A percentile compares a stretch with the other conserved stretches of the same genome.
Conservation (phyloP, 2,888 invertebrate species). For the Microplitis deprimator region DNA sequence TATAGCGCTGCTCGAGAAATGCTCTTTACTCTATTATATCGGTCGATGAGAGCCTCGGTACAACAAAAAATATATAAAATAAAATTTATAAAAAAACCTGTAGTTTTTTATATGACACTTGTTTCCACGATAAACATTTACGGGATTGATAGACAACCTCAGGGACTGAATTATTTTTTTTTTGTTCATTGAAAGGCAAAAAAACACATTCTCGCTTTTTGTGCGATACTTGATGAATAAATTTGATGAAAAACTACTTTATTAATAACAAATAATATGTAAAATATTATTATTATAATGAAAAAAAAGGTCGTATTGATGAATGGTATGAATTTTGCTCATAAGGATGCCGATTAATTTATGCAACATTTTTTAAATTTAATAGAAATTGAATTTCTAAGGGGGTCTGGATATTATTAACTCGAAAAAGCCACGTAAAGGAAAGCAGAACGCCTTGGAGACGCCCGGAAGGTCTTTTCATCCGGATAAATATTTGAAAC, state of each 20-base stretch:
- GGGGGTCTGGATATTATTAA: slow-evolving; percentile 39
- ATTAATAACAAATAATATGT: slow-evolving; percentile 11
- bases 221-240: neutral
- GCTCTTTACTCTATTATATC: slow-evolving; percentile 7
- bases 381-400: slow-evolving; percentile 41
- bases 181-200: neutral
- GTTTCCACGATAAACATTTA: slow-evolving; percentile 13
- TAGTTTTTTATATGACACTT: slow-evolving; percentile 27
- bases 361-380: slow-evolving; percentile 37
- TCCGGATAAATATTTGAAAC: slow-evolving; percentile 64
- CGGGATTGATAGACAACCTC: neutral
- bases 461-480: slow-evolving; percentile 48
- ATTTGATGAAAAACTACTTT: slow-evolving; percentile 18
- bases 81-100: neutral
- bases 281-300: neutral
- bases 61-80: neutral
- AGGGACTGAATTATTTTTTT: neutral
- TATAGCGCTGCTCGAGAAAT: neutral
- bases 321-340: slow-evolving; percentile 28
- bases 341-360: slow-evolving; percentile 15
- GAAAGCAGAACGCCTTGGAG: slow-evolving; percentile 24
- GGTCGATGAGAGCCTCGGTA: slow-evolving; percentile 12
- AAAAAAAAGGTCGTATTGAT: slow-evolving; percentile 3
- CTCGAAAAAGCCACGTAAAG: slow-evolving; percentile 27
- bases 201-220: neutral